phyloP scores from a whole-genome alignment of 2,888 invertebrate species.

The Temnothorax ravouxi region DNA sequence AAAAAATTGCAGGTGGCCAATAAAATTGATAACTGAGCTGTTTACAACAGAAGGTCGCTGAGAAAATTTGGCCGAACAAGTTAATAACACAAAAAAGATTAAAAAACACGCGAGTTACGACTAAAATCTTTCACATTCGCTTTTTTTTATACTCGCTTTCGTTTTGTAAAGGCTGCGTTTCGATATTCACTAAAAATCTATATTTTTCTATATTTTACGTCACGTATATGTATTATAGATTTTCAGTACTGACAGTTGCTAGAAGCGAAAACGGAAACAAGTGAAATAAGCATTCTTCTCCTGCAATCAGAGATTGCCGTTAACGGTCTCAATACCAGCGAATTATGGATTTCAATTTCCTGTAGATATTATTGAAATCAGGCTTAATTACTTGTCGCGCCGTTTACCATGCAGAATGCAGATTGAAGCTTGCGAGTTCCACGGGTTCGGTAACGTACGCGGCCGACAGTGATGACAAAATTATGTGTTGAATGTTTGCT shows the following conservation, averaged over 20 bases:
- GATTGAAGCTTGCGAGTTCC: not conserved
- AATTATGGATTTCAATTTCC: slow-evolving; percentile 27
- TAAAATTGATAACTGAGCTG: not conserved
- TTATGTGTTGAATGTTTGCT: slow-evolving; percentile 32
- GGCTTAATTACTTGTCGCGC: not conserved
- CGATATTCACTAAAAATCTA: too few relatives aligned
- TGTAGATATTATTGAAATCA: not conserved
- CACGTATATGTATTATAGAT: too few relatives aligned
- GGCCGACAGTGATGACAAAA: slow-evolving; percentile 40
- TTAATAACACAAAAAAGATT: not conserved
- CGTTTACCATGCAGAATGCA: not conserved
- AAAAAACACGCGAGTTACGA: not conserved
- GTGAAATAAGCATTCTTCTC: not conserved
- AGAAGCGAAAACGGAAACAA: not conserved
- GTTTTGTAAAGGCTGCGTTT: not conserved
- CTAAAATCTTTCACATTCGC: not conserved
- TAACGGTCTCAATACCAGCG: not conserved
- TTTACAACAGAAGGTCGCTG: not conserved
- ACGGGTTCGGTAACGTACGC: not conserved
- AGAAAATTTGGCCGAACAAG: not conserved
- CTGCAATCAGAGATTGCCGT: not conserved
- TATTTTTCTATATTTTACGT: too few relatives aligned
- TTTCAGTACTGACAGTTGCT: too few relatives aligned
- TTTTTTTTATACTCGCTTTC: too few relatives aligned
- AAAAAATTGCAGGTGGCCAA: not conserved